Evolutionary conservation across 2,888 invertebrate species (phyloP), one percentile per base, ranked within the genome.

Genomic region (Timandra comae): DNA sequence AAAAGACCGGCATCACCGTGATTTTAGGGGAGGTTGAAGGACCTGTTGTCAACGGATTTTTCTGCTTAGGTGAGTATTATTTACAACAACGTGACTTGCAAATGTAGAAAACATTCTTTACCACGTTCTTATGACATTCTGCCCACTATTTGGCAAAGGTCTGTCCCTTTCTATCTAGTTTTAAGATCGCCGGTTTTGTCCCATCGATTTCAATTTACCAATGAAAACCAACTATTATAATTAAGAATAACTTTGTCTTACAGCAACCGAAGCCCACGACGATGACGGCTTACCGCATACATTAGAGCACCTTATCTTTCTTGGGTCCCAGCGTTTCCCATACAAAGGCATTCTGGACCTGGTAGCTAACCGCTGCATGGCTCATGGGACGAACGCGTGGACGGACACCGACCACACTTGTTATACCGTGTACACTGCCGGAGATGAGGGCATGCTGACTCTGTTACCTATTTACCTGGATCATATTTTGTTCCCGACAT

Each of bases 221-320:
- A n/a, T n/a, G n/a, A n/a, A n/a, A n/a, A n/a, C n/a, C n/a, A n/a
- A n/a, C n/a, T n/a, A n/a, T n/a, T n/a, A n/a, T n/a, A n/a, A n/a
- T n/a, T n/a, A n/a, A n/a, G n/a, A n/a, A n/a, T n/a, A n/a, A n/a
- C n/a, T n/a, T n/a, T n/a, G n/a, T n/a, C n/a, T 16, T 6, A 33
- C 63, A 96, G 96, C 94, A 5, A 97, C 97, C 3, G 96, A 97
- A 84, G 93, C 96, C 1, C 90, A 92, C 58, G 95, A 95, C 66
- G 95, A 97, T 73, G 96, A 97, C 80, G 97, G 97, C 2, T 72
- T 97, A 33, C 97, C 97, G 0, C 97, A 97, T 65, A 97, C 97
- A 0, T 79, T 97, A 71, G 97, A 97, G 62, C 97, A 97, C 80
- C 88, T 97, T 7, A 90, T 97, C 29, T 97, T 97, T 73, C 82